phyloP scores from a whole-genome alignment of 2,113 vertebrate genomes.

The Murina feae region DNA sequence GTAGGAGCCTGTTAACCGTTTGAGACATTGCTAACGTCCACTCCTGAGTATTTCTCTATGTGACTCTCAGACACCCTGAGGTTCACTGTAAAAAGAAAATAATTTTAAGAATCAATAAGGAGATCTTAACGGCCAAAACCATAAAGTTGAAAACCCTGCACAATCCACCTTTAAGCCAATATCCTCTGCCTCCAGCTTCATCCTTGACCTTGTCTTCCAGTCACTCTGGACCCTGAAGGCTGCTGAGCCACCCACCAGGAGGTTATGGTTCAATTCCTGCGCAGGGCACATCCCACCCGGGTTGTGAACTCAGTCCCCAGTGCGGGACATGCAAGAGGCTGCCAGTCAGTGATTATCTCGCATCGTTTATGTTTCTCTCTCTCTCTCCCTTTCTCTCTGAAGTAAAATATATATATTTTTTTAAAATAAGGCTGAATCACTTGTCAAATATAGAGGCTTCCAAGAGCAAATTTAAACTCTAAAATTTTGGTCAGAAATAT shows the following conservation, averaged over 20 bases:
- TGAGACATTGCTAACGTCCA: not conserved
- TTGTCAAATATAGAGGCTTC: not conserved
- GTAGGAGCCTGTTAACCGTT: not conserved
- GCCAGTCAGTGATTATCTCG: too few relatives aligned
- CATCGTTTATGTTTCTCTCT: too few relatives aligned
- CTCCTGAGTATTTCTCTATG: not conserved
- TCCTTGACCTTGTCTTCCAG: not conserved
- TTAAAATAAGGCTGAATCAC: not conserved
- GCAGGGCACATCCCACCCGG: too few relatives aligned
- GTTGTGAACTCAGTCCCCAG: too few relatives aligned
- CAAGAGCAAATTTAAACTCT: not conserved
- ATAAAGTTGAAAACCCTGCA: not conserved
- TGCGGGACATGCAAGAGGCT: too few relatives aligned
- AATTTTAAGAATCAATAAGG: not conserved
- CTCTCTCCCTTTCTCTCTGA: too few relatives aligned
- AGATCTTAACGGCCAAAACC: not conserved
- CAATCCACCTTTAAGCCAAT: not conserved
- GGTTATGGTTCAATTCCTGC: too few relatives aligned
- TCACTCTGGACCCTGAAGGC: not conserved
- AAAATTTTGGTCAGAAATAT: too few relatives aligned
- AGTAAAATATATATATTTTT: too few relatives aligned
- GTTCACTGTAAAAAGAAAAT: not conserved
- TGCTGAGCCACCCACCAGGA: not conserved
- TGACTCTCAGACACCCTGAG: not conserved
- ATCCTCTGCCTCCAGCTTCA: fast-evolving